Evolutionary conservation across 2,113 vertebrate species (phyloP), one percentile per base, ranked within the genome.

Genomic region (Erythrocercus mccallii): DNA sequence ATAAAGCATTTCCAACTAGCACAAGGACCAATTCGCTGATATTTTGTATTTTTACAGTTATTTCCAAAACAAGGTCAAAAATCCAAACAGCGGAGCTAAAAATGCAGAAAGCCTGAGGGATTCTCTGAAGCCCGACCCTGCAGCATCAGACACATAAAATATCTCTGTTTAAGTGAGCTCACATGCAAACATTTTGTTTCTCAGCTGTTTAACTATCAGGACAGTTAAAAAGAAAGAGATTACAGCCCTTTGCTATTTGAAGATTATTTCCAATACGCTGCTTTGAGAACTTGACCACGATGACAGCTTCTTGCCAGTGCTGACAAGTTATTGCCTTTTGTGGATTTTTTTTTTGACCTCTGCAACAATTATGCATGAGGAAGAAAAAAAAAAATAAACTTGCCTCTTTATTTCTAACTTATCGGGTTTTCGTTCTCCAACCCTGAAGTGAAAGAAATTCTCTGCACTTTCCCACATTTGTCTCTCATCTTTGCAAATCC

Each of bases 401-500:
- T 85, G 90, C 66, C 73, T 96, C 74, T 94, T 96, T 71, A 61
- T 93, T 94, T 95, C 53, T 91, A 96, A 95, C 73, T 97, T 97
- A 94, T 72, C 80, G 81, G 94, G 90, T 45, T 96, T 98, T 96
- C 98, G 95, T 95, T 95, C 86, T 82, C 96, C 97, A 98, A 97
- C 96, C 94, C 92, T 53, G 79, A 95, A 98, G 97, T 97, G 94
- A 97, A 98, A 97, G 96, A 96, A 97, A 98, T 98, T 97, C 89
- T 65, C 89, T 76, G 94, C 94, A 98, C 96, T 98, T 99, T 99
- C 98, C 98, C 98, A 98, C 98, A 98, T 98, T 98, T 97, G 94
- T 96, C 98, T 98, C 95, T 95, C 96, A 96, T 97, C 97, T 96
- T 87, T 86, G 76, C 53, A 80, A 95, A 97, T 98, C 98, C 97